Evolutionary conservation across 23 tunicate genomes (phyloP).

Genomic region (Oikopleura dioica): DNA sequence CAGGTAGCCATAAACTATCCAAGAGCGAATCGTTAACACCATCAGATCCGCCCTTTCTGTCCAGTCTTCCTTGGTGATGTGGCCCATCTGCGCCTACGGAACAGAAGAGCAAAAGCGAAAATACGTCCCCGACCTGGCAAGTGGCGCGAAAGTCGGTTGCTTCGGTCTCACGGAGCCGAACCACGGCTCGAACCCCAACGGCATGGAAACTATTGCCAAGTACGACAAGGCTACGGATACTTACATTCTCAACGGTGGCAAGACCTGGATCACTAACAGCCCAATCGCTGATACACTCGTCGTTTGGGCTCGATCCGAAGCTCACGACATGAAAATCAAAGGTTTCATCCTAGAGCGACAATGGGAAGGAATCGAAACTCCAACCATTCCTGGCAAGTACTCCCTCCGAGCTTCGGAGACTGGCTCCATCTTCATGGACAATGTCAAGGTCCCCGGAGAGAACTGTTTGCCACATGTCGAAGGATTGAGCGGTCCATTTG

Average conservation of each 20-base stretch:
- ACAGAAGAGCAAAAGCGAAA: slow-evolving; percentile 7
- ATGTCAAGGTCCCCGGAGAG: slow-evolving; percentile 16
- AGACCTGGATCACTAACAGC: slow-evolving; percentile 16
- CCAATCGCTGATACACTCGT: slow-evolving; percentile 16
- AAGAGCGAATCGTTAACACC: too few species aligned
- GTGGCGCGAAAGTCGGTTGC: slow-evolving; percentile 15
- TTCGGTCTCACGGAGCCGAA: slow-evolving; percentile 19
- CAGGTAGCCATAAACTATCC: too few species aligned
- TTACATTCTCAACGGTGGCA: slow-evolving; percentile 13
- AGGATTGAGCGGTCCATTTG: slow-evolving; percentile 18
- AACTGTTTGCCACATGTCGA: slow-evolving; percentile 15
- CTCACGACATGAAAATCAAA: slow-evolving; percentile 9
- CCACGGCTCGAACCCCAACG: slow-evolving; percentile 17
- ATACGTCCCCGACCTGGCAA: slow-evolving; percentile 13
- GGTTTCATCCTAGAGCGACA: slow-evolving; percentile 15
- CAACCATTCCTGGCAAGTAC: slow-evolving; percentile 16
- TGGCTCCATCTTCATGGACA: slow-evolving; percentile 15
- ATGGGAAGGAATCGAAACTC: slow-evolving; percentile 11
- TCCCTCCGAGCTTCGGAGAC: slow-evolving; percentile 17
- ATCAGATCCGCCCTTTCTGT: slow-evolving; percentile 13
- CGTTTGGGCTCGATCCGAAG: slow-evolving; percentile 17
- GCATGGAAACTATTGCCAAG: slow-evolving; percentile 15
- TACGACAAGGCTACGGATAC: slow-evolving; percentile 6
- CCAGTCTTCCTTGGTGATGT: slow-evolving; percentile 18
- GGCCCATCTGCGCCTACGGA: slow-evolving; percentile 18